These are phyloP conservation scores for Nyctereutes procyonoides DNA, from an alignment of 2,113 vertebrate species.

Conservation along the genomic window DNA sequence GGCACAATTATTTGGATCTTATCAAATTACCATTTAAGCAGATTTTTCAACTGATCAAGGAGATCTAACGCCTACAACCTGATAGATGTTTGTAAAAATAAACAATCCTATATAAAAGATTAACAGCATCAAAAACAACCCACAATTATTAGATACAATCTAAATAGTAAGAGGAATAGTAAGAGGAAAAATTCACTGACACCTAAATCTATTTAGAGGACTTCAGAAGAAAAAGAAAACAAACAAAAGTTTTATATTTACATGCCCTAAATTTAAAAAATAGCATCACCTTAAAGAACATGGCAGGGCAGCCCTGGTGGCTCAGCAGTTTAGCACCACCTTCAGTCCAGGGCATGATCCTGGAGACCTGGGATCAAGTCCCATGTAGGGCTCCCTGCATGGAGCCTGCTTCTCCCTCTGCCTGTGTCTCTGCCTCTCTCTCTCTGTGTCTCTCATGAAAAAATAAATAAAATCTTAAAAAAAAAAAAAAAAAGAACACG, in stretches of 20 bases:
- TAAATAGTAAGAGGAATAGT: not conserved
- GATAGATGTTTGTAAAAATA: not conserved
- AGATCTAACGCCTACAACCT: not conserved
- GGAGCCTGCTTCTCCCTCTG: too few species aligned
- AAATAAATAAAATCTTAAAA: too few species aligned
- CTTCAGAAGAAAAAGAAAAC: not conserved
- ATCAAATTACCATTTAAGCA: not conserved
- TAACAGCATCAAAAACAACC: not conserved
- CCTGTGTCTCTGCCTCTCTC: too few species aligned
- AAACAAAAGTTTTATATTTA: not conserved
- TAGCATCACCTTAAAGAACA: not conserved
- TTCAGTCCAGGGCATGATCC: too few species aligned
- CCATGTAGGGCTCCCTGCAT: too few species aligned
- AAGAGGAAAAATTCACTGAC: not conserved
- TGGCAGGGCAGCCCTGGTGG: too few species aligned
- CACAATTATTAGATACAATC: not conserved
- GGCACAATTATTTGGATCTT: not conserved
- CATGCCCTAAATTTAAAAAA: not conserved
- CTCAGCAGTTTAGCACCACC: too few species aligned
- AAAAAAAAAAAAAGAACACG: not conserved
- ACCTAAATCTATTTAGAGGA: not conserved
- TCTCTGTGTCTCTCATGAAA: too few species aligned
- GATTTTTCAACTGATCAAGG: not conserved
- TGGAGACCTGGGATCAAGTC: too few species aligned
- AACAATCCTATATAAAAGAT: not conserved